Conservation (phyloP, 2,888 invertebrate species). For the Amblyteles armatorius region DNA sequence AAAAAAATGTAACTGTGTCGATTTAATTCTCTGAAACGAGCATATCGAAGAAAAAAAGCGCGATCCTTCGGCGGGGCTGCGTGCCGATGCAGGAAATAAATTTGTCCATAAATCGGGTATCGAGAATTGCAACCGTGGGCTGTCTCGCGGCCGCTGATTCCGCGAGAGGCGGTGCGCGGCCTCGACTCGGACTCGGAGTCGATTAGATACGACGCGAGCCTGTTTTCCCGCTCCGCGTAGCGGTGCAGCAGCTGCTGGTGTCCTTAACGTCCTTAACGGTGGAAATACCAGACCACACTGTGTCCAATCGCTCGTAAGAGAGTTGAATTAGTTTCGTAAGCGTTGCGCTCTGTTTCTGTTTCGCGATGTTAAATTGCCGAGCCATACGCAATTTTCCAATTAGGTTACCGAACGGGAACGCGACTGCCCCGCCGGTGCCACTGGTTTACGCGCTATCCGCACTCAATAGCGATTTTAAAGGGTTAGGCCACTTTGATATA, state of each 20-base stretch:
- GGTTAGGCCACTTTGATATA: too few species aligned
- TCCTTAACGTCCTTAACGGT: constrained; percentile 67
- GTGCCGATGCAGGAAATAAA: constrained; percentile 10
- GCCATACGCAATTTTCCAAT: constrained; percentile 73
- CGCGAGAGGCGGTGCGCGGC: constrained; percentile 5
- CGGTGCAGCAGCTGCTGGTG: constrained; percentile 42
- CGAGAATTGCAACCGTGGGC: constrained; percentile 25
- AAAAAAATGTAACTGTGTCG: too few species aligned
- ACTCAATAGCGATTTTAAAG: constrained; percentile 47
- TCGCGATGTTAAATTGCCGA: constrained; percentile 69
- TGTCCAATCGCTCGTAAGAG: constrained; percentile 66
- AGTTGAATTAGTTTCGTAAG: constrained; percentile 71
- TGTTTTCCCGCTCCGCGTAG: constrained; percentile 18
- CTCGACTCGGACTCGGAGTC: constrained; percentile 3
- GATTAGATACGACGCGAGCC: constrained; percentile 12
- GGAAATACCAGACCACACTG: constrained; percentile 62
- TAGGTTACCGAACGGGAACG: constrained; percentile 68
- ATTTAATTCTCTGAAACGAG: too few species aligned
- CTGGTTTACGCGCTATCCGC: constrained; percentile 24
- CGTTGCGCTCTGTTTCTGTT: constrained; percentile 71
- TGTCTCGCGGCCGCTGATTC: constrained; percentile 4
- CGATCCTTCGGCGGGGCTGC: background rate
- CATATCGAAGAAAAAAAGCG: background rate
- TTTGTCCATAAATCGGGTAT: constrained; percentile 8
- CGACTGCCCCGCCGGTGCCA: background rate